These are phyloP conservation scores for Hemibagrus guttatus DNA, from an alignment of 2,797 vertebrate genomes.

Conservation along the genomic window DNA sequence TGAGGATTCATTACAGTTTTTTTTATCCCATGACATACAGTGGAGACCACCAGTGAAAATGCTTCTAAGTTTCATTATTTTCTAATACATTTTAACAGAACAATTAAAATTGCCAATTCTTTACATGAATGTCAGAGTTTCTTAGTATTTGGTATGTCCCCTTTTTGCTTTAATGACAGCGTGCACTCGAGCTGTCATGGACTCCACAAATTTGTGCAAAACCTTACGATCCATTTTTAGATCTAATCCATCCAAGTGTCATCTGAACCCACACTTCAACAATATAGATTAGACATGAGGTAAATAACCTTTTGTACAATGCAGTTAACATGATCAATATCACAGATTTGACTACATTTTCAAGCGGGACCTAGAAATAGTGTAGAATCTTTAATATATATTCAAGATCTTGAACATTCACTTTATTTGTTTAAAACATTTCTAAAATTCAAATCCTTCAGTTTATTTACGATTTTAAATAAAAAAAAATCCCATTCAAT, in stretches of 20 bases:
- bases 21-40: not conserved
- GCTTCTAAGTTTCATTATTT: not conserved
- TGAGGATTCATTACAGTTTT: not conserved
- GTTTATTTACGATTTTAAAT: not conserved
- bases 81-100: not conserved
- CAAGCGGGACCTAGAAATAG: too few species aligned
- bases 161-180: too few species aligned
- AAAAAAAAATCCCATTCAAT: not conserved
- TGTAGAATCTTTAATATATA: not conserved
- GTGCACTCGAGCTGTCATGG: too few species aligned
- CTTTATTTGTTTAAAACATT: not conserved
- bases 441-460: not conserved
- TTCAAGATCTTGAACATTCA: not conserved
- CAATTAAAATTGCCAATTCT: too few species aligned
- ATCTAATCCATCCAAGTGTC: not conserved
- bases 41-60: not conserved
- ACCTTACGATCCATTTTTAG: not conserved
- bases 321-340: too few species aligned
- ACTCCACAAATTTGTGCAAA: not conserved
- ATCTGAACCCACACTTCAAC: not conserved
- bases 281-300: not conserved
- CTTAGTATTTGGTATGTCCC: too few species aligned
- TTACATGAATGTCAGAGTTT: too few species aligned
- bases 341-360: too few species aligned
- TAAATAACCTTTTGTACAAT: not conserved